Evolutionary conservation across 2,797 vertebrate species (phyloP).

Genomic region (Halcyon chelicuti): DNA sequence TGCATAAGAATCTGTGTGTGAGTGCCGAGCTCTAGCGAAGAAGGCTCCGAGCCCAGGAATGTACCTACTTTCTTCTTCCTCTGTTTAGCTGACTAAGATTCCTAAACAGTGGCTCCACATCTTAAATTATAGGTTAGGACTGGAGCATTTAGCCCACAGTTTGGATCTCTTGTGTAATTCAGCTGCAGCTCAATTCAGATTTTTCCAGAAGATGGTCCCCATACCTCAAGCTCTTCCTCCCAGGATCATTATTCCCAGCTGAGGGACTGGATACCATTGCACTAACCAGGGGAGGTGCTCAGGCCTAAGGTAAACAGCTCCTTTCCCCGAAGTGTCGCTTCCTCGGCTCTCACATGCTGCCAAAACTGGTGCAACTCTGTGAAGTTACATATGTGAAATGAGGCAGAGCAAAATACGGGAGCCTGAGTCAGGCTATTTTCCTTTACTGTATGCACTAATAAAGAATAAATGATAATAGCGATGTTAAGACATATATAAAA

Average conservation of each 20-base stretch:
- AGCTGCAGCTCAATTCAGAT: neutral
- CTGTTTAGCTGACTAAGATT: constrained; percentile 71
- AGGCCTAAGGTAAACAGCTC: neutral
- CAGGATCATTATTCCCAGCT: neutral
- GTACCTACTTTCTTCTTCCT: constrained; percentile 65
- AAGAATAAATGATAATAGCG: neutral
- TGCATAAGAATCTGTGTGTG: constrained; percentile 33
- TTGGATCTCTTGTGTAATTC: constrained; percentile 36
- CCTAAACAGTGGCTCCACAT: constrained; percentile 46
- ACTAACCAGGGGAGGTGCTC: neutral
- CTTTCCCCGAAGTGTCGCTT: neutral
- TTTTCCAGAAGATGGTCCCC: constrained; percentile 24
- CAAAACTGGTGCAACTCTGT: neutral
- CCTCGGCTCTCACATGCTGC: neutral
- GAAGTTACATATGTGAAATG: neutral
- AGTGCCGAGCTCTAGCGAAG: constrained; percentile 19
- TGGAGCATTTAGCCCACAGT: neutral
- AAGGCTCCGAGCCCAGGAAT: constrained; percentile 51
- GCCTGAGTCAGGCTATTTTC: neutral
- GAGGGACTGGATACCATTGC: neutral
- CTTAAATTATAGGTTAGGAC: constrained; percentile 66
- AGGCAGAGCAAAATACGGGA: neutral
- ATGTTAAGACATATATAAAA: neutral
- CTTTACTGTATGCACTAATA: neutral
- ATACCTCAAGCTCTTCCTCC: neutral